Percentiles rank a stretch among this genome's conserved stretches.
Conservation (phyloP, 1,140 invertebrate species). For the Scaptomyza hsui region DNA sequence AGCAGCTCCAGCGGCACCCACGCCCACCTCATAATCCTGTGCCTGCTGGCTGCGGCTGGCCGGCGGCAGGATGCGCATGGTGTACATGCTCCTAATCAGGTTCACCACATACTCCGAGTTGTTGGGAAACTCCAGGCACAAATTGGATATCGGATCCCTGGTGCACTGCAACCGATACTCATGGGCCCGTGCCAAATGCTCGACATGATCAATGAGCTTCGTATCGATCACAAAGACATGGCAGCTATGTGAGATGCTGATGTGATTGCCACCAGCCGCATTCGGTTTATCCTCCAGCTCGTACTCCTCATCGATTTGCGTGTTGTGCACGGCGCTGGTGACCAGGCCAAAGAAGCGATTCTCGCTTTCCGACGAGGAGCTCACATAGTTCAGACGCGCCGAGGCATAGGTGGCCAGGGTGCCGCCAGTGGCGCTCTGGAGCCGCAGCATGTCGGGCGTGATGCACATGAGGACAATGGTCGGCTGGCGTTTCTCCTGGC, state of each 20-base stretch:
- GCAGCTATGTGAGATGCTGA: conserved; percentile 92
- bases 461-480: conserved; percentile 94
- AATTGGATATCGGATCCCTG: conserved; percentile 87
- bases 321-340: conserved; percentile 88
- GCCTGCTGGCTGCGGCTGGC: conserved; percentile 59
- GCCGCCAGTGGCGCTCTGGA: conserved; percentile 88
- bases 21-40: conserved; percentile 48
- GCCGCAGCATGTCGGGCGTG: conserved; percentile 89
- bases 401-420: conserved; percentile 93
- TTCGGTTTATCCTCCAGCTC: conserved; percentile 56
- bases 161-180: conserved; percentile 92
- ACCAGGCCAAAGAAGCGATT: conserved; percentile 96
- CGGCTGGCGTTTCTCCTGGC: conserved; percentile 94
- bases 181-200: conserved; percentile 90
- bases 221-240: conserved; percentile 97
- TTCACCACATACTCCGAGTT: conserved; percentile 94
- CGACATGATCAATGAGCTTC: conserved; percentile 91
- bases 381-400: conserved; percentile 94
- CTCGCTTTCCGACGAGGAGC: conserved; percentile 94
- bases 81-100: conserved; percentile 88
- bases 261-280: conserved; percentile 44
- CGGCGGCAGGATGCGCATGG: conserved; percentile 84
- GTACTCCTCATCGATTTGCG: conserved; percentile 82
- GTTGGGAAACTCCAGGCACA: conserved; percentile 94
- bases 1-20: conserved; percentile 76